phyloP scores from a whole-genome alignment of 2,888 invertebrate species.

The Drosophila borealis region DNA sequence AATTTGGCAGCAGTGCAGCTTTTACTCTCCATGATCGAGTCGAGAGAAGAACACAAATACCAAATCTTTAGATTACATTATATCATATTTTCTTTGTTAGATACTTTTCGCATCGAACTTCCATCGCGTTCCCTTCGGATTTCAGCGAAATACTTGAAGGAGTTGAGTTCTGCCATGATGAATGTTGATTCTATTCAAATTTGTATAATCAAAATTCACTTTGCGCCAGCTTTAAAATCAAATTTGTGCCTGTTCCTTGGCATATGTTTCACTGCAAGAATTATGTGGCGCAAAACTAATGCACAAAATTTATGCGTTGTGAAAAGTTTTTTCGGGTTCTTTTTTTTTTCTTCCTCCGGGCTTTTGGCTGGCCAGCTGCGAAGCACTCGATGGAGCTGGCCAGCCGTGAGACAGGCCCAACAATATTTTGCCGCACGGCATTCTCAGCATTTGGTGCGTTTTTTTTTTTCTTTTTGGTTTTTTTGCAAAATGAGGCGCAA shows the following conservation, averaged over 20 bases:
- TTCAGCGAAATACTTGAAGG: constrained; percentile 5
- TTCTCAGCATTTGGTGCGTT: background rate
- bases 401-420: constrained; percentile 65
- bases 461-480: constrained; percentile 20
- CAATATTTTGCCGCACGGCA: constrained; percentile 51
- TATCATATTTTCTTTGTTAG: too few relatives aligned
- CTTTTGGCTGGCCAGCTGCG: constrained; percentile 52
- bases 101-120: background rate
- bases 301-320: constrained; percentile 75
- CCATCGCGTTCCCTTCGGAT: too few relatives aligned
- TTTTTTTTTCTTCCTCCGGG: background rate
- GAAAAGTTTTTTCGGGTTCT: constrained; percentile 62
- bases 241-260: constrained; percentile 57
- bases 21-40: background rate
- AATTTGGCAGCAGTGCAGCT: background rate
- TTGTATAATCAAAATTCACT: constrained; percentile 73
- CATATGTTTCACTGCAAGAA: constrained; percentile 72
- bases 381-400: constrained; percentile 60
- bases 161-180: constrained; percentile 14
- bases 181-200: constrained; percentile 19
- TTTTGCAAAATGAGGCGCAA: constrained; percentile 80
- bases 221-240: constrained; percentile 70
- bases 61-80: background rate
- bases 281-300: constrained; percentile 78
- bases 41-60: background rate